phyloP scores from a whole-genome alignment of 2,113 vertebrate species.

The Crocuta crocuta region DNA sequence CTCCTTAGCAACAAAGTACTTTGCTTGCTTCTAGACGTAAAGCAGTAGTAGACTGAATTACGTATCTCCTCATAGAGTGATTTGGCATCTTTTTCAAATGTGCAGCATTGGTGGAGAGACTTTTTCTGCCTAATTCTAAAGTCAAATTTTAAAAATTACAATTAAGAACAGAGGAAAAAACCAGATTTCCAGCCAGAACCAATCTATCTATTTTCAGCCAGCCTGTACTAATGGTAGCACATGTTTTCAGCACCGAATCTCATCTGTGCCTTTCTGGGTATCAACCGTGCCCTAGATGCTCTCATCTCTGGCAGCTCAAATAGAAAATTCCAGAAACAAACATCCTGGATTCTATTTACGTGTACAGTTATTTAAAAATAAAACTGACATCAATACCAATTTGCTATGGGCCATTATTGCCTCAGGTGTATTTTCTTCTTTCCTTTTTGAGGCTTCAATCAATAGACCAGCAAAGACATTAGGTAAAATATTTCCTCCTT shows the following conservation, averaged over 20 bases:
- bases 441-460: not conserved
- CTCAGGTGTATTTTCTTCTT: not conserved
- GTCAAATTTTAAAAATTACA: constrained; percentile 35
- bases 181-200: not conserved
- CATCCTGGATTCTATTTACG: not conserved
- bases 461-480: not conserved
- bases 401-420: not conserved
- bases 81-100: constrained; percentile 2
- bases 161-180: not conserved
- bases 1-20: constrained; percentile 60
- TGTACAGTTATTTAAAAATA: not conserved
- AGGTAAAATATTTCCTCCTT: not conserved
- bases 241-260: not conserved
- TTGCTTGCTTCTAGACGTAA: constrained; percentile 46
- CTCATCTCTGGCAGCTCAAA: not conserved
- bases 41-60: not conserved
- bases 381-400: not conserved
- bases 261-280: not conserved
- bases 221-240: constrained; percentile 3
- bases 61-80: not conserved
- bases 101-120: not conserved
- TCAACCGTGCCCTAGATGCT: not conserved
- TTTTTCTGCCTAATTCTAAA: constrained; percentile 46
- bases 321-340: constrained; percentile 45
- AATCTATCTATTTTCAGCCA: not conserved